Evolutionary conservation across 2,888 invertebrate species (phyloP).

Genomic region (Leptopilina syphax): DNA sequence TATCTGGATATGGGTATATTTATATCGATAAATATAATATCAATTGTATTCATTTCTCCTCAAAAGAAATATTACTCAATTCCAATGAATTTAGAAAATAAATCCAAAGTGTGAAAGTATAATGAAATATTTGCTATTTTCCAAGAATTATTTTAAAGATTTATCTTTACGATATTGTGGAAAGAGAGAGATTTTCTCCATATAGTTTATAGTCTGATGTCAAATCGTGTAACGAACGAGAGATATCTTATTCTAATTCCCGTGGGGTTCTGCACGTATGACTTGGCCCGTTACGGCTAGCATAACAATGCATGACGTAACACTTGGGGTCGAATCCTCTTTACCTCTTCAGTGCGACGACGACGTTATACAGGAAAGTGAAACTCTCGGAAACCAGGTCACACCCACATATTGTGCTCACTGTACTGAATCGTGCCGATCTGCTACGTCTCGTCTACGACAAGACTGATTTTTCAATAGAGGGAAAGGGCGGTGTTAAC

Average conservation of each 20-base stretch:
- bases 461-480: slow-evolving; percentile 11
- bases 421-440: slow-evolving; percentile 62
- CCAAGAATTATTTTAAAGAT: neutral
- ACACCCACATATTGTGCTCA: slow-evolving; percentile 75
- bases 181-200: neutral
- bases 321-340: slow-evolving; percentile 73
- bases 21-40: no score
- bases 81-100: no score
- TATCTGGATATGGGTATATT: no score
- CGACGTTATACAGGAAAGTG: slow-evolving; percentile 74
- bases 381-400: slow-evolving; percentile 77
- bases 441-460: slow-evolving; percentile 50
- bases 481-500: slow-evolving; percentile 13
- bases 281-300: slow-evolving; percentile 69
- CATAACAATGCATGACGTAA: slow-evolving; percentile 73
- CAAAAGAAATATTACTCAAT: no score
- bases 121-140: neutral
- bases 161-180: neutral
- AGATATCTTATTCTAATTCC: slow-evolving; percentile 67
- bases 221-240: slow-evolving; percentile 50
- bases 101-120: neutral
- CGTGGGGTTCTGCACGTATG: slow-evolving; percentile 69
- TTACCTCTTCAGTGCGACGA: slow-evolving; percentile 71
- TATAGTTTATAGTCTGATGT: slow-evolving; percentile 45
- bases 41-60: no score